phyloP scores from a whole-genome alignment of 2,888 invertebrate genomes.

The Caenorhabditis sp. region DNA sequence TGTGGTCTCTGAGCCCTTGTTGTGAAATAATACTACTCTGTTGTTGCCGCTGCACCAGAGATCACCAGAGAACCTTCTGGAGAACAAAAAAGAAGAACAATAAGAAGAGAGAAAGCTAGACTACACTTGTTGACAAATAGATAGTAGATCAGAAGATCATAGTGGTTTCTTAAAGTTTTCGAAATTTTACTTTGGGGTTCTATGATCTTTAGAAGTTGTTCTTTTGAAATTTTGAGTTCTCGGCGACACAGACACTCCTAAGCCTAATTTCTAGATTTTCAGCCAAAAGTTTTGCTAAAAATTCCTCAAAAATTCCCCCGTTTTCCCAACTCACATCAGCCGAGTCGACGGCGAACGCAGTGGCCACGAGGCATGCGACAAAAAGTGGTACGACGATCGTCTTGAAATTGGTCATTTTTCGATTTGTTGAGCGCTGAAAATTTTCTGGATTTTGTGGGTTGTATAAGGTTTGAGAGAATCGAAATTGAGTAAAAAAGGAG shows the following conservation, averaged over 20 bases:
- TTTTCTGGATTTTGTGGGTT: no score
- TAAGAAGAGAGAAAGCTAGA: not conserved
- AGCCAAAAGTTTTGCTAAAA: no score
- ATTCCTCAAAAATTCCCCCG: no score
- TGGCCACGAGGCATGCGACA: conserved; percentile 18
- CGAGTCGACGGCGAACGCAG: conserved; percentile 10
- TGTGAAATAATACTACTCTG: not conserved
- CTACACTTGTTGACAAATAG: conserved; percentile 2
- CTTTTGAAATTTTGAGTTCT: no score
- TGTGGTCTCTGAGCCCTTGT: conserved; percentile 14
- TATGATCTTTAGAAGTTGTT: no score
- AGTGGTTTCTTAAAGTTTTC: no score
- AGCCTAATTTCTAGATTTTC: not conserved
- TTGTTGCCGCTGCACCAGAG: conserved; percentile 1
- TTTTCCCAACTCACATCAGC: conserved; percentile 9
- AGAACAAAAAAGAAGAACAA: not conserved
- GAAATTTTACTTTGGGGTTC: no score
- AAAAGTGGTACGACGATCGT: conserved; percentile 10
- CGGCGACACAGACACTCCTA: no score
- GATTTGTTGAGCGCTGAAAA: conserved; percentile 7
- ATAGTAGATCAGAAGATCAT: not conserved
- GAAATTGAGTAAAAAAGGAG: no score
- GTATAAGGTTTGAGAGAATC: no score
- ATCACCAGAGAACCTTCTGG: conserved; percentile 10
- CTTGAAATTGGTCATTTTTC: conserved; percentile 13